These are phyloP conservation scores for Andrena praecox DNA, from an alignment of 2,888 invertebrate genomes.

Conservation along the genomic window DNA sequence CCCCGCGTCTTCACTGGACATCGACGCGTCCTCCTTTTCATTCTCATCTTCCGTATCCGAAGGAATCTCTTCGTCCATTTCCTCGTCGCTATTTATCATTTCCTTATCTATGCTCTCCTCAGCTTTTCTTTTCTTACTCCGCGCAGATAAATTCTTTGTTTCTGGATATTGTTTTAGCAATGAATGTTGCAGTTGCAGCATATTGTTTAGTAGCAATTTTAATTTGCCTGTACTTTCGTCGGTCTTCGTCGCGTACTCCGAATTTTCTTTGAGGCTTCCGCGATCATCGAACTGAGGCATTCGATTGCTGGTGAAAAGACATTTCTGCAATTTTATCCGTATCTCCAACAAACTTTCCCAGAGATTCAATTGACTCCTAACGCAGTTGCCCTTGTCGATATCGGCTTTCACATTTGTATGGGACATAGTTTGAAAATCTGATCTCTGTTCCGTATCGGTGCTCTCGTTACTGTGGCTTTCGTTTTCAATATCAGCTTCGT, in stretches of 20 bases:
- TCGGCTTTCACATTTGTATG: slow-evolving; percentile 86
- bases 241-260: slow-evolving; percentile 86
- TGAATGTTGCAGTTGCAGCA: slow-evolving; percentile 87
- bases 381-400: slow-evolving; percentile 89
- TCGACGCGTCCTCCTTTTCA: slow-evolving; percentile 86
- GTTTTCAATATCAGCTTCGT: slow-evolving; percentile 78
- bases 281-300: slow-evolving; percentile 89
- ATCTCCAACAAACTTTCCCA: slow-evolving; percentile 95
- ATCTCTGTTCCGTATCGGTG: slow-evolving; percentile 79
- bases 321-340: slow-evolving; percentile 95
- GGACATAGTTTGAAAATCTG: slow-evolving; percentile 85
- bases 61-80: slow-evolving; percentile 87
- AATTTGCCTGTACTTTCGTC: slow-evolving; percentile 87
- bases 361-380: slow-evolving; percentile 89
- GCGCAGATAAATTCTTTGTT: slow-evolving; percentile 86
- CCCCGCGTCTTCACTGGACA: slow-evolving; percentile 83
- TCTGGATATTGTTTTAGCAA: slow-evolving; percentile 89
- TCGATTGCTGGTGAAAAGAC: slow-evolving; percentile 91
- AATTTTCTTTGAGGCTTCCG: slow-evolving; percentile 84
- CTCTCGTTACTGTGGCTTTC: slow-evolving; percentile 77
- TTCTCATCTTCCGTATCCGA: slow-evolving; percentile 87
- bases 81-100: slow-evolving; percentile 84
- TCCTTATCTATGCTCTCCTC: slow-evolving; percentile 79
- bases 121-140: slow-evolving; percentile 76
- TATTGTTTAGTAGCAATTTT: slow-evolving; percentile 88